These are phyloP conservation scores for Alviniconcha strummeri DNA, from an alignment of 2,888 invertebrate species.

Conservation along the genomic window DNA sequence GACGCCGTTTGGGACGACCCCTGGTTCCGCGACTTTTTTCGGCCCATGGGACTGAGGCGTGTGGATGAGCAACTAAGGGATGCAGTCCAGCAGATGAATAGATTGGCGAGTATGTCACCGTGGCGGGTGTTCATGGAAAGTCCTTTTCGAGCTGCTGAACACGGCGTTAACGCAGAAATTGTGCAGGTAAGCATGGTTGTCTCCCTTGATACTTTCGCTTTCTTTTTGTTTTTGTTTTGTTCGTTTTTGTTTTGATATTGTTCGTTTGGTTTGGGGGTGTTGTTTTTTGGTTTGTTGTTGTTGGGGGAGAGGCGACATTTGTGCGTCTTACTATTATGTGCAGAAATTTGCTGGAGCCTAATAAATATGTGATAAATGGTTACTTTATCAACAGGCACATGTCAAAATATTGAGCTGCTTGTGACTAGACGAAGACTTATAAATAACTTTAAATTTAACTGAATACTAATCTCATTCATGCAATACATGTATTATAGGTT, in stretches of 20 bases:
- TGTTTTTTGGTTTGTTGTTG: too few relatives aligned
- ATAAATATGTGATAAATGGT: too few relatives aligned
- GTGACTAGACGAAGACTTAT: too few relatives aligned
- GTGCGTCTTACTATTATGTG: too few relatives aligned
- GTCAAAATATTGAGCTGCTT: too few relatives aligned
- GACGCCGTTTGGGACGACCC: conserved; percentile 13
- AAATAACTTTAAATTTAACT: too few relatives aligned
- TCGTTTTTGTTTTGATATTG: not conserved
- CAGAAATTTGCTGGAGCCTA: too few relatives aligned
- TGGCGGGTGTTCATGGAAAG: not conserved
- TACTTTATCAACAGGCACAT: too few relatives aligned
- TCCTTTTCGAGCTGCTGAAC: not conserved
- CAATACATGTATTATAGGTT: too few relatives aligned
- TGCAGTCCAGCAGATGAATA: conserved; percentile 2
- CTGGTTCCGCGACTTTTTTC: not conserved
- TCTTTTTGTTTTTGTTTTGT: not conserved
- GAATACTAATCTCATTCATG: too few relatives aligned
- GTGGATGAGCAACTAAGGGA: conserved; percentile 12
- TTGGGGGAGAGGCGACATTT: too few relatives aligned
- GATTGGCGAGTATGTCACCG: conserved; percentile 11
- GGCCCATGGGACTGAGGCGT: not conserved
- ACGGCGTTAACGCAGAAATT: conserved; percentile 8
- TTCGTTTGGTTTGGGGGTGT: too few relatives aligned
- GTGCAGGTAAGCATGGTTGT: conserved; percentile 3
- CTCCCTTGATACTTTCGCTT: not conserved